These are phyloP conservation scores for Equus quagga DNA, from an alignment of 2,113 vertebrate genomes.

Conservation along the genomic window DNA sequence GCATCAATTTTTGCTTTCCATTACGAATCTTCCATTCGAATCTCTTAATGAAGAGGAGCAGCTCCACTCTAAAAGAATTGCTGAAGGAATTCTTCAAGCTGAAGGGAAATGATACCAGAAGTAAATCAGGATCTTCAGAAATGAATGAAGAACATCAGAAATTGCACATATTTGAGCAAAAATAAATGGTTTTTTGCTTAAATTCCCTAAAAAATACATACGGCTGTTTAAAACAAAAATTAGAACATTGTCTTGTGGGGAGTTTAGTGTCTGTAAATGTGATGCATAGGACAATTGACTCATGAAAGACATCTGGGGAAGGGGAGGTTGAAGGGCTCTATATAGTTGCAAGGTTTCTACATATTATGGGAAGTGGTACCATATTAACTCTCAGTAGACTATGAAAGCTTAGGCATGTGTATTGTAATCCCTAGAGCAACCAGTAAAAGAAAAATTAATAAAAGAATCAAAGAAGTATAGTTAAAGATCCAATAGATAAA, in stretches of 20 bases:
- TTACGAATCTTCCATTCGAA: not conserved
- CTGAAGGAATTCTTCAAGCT: not conserved
- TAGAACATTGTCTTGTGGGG: not conserved
- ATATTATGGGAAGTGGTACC: not conserved
- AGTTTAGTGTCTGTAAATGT: not conserved
- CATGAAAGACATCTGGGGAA: not conserved
- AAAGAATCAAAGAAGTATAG: not conserved
- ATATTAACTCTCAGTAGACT: not conserved
- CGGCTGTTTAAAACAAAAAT: conserved; percentile 17
- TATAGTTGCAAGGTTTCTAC: not conserved
- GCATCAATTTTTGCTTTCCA: not conserved
- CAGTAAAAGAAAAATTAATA: not conserved
- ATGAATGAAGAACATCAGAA: not conserved
- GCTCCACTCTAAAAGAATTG: not conserved
- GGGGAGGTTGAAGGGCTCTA: not conserved
- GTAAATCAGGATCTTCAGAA: conserved; percentile 1
- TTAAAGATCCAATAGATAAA: not conserved
- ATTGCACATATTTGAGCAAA: not conserved
- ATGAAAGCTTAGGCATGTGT: not conserved
- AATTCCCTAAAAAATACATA: conserved; percentile 9
- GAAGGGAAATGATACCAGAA: not conserved
- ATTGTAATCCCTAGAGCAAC: not conserved
- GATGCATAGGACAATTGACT: not conserved
- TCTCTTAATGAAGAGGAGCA: not conserved
- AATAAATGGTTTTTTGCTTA: not conserved